Percentiles rank a stretch among this genome's conserved stretches.
Evolutionary conservation across 2,797 vertebrate species (phyloP).

Genomic region (Anas capensis): DNA sequence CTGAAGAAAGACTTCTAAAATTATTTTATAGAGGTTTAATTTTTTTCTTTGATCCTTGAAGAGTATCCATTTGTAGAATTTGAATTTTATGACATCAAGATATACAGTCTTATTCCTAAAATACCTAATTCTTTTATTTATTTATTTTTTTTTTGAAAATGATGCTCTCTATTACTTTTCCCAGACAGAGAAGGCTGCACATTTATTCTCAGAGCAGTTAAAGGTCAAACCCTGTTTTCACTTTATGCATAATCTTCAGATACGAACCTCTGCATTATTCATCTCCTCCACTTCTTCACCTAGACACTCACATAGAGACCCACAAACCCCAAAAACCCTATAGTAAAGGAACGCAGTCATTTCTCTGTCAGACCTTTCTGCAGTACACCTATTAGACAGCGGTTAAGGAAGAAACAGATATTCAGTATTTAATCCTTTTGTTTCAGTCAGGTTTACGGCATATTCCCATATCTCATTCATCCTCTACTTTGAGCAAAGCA

Average conservation of each 20-base stretch:
- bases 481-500: background rate
- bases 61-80: background rate
- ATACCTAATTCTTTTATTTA: background rate
- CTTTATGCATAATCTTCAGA: background rate
- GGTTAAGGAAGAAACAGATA: background rate
- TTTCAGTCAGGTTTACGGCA: background rate
- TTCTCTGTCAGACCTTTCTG: background rate
- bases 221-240: constrained; percentile 20
- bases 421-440: background rate
- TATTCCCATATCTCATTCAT: background rate
- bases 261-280: constrained; percentile 12
- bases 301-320: background rate
- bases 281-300: background rate
- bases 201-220: background rate
- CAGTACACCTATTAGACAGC: background rate
- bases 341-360: background rate
- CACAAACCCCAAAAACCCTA: background rate
- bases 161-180: background rate
- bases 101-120: background rate
- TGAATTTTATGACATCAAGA: background rate
- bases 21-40: background rate
- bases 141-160: background rate
- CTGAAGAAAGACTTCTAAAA: background rate
- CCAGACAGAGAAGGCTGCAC: background rate
- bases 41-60: background rate